phyloP scores from a whole-genome alignment of 2,113 vertebrate genomes.

The Brachyhypopomus gauderio region DNA sequence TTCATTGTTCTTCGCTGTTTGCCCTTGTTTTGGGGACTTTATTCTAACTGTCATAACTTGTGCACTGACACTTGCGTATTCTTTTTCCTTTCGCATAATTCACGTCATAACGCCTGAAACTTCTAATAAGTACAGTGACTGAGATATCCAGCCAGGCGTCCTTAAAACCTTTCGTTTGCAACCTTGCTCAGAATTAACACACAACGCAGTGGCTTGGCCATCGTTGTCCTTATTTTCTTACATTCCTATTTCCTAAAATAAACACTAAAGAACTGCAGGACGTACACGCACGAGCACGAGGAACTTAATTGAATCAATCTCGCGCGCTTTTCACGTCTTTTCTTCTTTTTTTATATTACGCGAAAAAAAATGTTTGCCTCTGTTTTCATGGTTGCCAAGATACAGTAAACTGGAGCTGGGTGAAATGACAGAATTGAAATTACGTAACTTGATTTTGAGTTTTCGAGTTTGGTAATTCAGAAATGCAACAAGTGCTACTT shows the following conservation, averaged over 20 bases:
- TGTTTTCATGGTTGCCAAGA: constrained; percentile 12
- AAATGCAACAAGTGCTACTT: not conserved
- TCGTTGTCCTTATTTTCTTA: too few relatives aligned
- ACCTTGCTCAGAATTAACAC: too few relatives aligned
- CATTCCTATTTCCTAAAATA: not conserved
- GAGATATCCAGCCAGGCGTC: too few relatives aligned
- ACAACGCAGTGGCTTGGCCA: too few relatives aligned
- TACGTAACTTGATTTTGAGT: constrained; percentile 2
- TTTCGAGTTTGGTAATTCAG: constrained; percentile 6
- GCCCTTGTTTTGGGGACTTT: too few relatives aligned
- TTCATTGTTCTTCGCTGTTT: too few relatives aligned
- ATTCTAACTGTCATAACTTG: too few relatives aligned
- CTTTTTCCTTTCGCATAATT: not conserved
- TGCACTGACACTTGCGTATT: too few relatives aligned
- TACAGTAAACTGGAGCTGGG: not conserved
- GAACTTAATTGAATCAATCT: constrained; percentile 13
- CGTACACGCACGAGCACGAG: not conserved
- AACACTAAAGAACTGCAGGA: not conserved
- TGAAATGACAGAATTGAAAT: constrained; percentile 1
- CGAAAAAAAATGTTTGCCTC: not conserved
- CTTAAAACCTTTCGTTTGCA: too few relatives aligned
- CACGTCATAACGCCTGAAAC: not conserved
- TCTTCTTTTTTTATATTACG: not conserved
- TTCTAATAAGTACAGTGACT: too few relatives aligned
- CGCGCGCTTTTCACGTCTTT: not conserved